phyloP scores from a whole-genome alignment of 2,797 vertebrate species.

The Tapera naevia region DNA sequence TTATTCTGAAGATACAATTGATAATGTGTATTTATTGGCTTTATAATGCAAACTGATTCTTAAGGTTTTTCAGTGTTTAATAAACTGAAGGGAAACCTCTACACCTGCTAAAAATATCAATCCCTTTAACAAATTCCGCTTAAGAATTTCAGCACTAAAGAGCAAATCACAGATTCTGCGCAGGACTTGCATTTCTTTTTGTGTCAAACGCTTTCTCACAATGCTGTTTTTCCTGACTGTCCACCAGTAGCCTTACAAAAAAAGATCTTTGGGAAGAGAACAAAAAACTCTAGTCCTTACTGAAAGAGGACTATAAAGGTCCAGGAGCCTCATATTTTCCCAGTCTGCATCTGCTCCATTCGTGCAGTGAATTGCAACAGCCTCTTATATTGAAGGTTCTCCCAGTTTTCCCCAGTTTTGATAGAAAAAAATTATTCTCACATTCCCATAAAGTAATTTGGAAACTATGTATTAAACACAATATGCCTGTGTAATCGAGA shows the following conservation, averaged over 20 bases:
- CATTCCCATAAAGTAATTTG: not conserved
- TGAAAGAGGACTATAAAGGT: not conserved
- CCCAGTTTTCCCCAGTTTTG: not conserved
- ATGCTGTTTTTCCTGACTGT: not conserved
- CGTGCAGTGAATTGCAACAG: not conserved
- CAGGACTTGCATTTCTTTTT: not conserved
- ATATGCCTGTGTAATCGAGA: not conserved
- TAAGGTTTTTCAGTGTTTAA: not conserved
- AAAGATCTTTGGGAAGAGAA: not conserved
- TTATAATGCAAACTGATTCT: not conserved
- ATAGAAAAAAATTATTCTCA: not conserved
- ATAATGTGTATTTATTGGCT: not conserved
- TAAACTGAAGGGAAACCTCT: not conserved
- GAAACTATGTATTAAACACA: not conserved
- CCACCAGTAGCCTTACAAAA: not conserved
- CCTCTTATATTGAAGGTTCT: not conserved
- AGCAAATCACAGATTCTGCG: not conserved
- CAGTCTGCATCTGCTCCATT: not conserved
- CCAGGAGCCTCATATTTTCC: not conserved
- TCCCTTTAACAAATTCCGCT: not conserved
- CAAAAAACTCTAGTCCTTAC: not conserved
- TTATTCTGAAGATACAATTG: not conserved
- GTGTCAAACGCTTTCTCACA: not conserved
- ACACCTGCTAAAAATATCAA: not conserved
- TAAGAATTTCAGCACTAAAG: not conserved